Evolutionary conservation across 2,113 vertebrate genomes (phyloP).

Genomic region (Ophiodon elongatus): DNA sequence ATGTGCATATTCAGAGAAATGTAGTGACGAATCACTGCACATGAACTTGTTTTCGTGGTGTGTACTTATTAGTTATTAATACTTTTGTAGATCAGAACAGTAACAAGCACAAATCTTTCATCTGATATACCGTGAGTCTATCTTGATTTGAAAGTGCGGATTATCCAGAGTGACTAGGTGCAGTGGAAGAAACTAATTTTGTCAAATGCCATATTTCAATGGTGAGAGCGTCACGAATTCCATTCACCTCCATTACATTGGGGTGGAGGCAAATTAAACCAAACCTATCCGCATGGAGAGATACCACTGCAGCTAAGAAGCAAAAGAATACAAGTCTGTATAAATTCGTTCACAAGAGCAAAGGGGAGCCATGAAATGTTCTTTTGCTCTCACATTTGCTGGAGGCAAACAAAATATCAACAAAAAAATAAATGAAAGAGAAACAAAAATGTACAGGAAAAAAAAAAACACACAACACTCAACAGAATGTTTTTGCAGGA

Average conservation of each 20-base stretch:
- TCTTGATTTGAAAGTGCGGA: not conserved
- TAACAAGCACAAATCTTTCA: not conserved
- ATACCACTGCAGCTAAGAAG: not conserved
- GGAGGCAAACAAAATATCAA: not conserved
- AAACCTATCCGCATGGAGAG: not conserved
- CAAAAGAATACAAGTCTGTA: not conserved
- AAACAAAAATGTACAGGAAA: not conserved
- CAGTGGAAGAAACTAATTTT: not conserved
- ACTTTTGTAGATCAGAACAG: not conserved
- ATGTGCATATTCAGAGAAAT: not conserved
- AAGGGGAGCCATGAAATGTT: not conserved
- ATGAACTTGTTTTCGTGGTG: not conserved
- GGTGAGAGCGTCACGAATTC: not conserved
- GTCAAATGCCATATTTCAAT: not conserved
- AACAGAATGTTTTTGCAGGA: not conserved
- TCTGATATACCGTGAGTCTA: not conserved
- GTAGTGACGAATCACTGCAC: not conserved
- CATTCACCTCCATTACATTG: not conserved
- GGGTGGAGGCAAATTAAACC: not conserved
- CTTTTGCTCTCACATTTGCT: not conserved
- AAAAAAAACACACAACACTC: not conserved
- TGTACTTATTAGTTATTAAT: not conserved
- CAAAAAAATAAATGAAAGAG: not conserved
- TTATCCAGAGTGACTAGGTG: not conserved
- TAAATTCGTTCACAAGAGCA: constrained; percentile 3